Base-by-base conservation (phyloP, 2,797 vertebrate genomes). In the Leucoraja ocellata region DNA sequence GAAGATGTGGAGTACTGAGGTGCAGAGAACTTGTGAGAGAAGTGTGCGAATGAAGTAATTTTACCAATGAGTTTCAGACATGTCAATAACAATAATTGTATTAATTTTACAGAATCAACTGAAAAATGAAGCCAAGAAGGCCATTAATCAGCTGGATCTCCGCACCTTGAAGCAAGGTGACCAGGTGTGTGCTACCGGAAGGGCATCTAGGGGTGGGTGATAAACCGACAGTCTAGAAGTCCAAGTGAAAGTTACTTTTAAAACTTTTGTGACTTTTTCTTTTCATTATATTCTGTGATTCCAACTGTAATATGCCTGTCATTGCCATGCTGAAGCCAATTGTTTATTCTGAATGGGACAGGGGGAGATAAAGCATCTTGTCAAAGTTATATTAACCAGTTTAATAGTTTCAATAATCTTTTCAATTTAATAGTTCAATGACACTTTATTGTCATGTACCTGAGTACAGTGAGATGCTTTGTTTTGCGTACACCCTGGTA, bases 121-220 rank as follows among this genome's bases (percentile, higher is more conserved):
- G 93, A 98, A 97, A 95, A 96, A 96, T 0, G 97, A 96, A 95
- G 98, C 98, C 0, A 97, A 98, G 96, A 98, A 96, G 93, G 98
- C 98, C 1, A 98, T 99, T 1, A 93, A 96, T 28, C 96, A 95
- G 46, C 96, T 99, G 88, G 94, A 97, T 80, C 95, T 99, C 10
- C 98, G 98, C 74, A 98, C 96, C 0, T 95, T 99, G 94, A 98
- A 97, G 94, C 96, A 96, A 83, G 97, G 95, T 65, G 98, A 99
- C 93, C 96, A 97, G 97, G 97, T 98, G 95, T 54, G 76, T 93
- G 39, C 80, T 79, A 11, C 0, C n/a, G 28, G 39, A 6, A 91
- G 13, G 28, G n/a, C n/a, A 36, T 21, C 63, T 16, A 32, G 16
- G 61, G 81, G 23, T 10, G 16, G 16, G 28, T 65, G 2, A 88